Percentiles rank a stretch among this genome's conserved stretches.
Evolutionary conservation across 1,140 invertebrate genomes (phyloP).

Genomic region (Trichoplusia ni): DNA sequence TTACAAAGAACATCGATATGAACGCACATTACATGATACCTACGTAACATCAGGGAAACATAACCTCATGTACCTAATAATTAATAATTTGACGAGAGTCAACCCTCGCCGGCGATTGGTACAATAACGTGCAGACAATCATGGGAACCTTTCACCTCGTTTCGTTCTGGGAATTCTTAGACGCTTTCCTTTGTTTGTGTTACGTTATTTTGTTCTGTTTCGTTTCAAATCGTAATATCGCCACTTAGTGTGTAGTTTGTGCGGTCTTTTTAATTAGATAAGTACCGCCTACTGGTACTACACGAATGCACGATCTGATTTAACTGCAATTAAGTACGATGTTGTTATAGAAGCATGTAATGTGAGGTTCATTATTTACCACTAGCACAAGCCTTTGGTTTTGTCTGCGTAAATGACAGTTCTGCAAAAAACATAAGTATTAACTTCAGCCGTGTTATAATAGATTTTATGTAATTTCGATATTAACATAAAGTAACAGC

Average conservation of each 20-base stretch:
- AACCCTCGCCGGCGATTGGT: conserved; percentile 29
- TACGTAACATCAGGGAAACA: conserved; percentile 1
- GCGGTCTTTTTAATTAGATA: neutral
- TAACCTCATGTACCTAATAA: neutral
- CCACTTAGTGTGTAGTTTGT: neutral
- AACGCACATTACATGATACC: too few relatives aligned
- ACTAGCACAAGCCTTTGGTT: too few relatives aligned
- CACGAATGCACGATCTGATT: too few relatives aligned
- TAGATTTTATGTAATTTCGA: too few relatives aligned
- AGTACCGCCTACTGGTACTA: too few relatives aligned
- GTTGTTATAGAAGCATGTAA: too few relatives aligned
- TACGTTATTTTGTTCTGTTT: conserved; percentile 17
- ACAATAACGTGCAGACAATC: conserved; percentile 51
- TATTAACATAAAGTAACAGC: too few relatives aligned
- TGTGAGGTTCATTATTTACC: too few relatives aligned
- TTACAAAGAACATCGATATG: neutral
- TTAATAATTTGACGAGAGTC: conserved; percentile 33
- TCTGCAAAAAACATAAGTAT: too few relatives aligned
- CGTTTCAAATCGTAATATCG: neutral
- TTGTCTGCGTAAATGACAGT: too few relatives aligned
- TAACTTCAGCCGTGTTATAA: too few relatives aligned
- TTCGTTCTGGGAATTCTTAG: conserved; percentile 44
- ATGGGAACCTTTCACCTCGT: conserved; percentile 58
- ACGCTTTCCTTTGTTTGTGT: conserved; percentile 38
- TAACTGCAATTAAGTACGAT: too few relatives aligned